phyloP scores from a whole-genome alignment of 2,113 vertebrate genomes.

The Sinocyclocheilus anshuiensis region DNA sequence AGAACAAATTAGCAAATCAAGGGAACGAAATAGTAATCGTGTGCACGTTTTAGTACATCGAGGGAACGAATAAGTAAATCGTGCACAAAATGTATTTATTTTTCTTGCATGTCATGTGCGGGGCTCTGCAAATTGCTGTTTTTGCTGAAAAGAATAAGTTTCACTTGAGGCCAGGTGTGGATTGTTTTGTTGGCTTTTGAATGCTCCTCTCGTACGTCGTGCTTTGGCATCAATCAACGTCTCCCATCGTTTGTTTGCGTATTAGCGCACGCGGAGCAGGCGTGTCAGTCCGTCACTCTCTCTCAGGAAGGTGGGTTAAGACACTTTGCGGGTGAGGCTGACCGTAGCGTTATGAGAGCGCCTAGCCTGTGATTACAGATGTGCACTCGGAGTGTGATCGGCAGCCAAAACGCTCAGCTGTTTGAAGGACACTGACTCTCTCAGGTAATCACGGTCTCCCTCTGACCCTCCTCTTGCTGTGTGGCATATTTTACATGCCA shows the following conservation, averaged over 20 bases:
- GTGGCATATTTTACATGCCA: slow-evolving; percentile 49
- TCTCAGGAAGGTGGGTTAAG: neutral
- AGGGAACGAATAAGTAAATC: too few species aligned
- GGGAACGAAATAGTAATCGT: too few species aligned
- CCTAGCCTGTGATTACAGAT: slow-evolving; percentile 19
- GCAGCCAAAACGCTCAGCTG: slow-evolving; percentile 5
- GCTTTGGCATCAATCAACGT: slow-evolving; percentile 17
- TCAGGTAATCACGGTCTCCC: slow-evolving; percentile 50
- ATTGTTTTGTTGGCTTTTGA: neutral
- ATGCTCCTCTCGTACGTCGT: neutral
- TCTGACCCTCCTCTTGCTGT: slow-evolving; percentile 35
- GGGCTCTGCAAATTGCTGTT: too few species aligned
- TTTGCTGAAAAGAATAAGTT: neutral
- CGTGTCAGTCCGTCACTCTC: slow-evolving; percentile 15
- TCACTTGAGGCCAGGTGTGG: neutral
- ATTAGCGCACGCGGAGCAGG: neutral
- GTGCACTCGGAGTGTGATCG: neutral
- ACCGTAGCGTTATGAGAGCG: neutral
- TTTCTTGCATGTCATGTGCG: too few species aligned
- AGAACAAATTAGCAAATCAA: too few species aligned
- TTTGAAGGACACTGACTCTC: slow-evolving; percentile 46
- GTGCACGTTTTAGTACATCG: too few species aligned
- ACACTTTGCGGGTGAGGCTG: neutral
- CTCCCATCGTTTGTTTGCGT: neutral
- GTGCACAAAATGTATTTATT: too few species aligned